phyloP scores from a whole-genome alignment of 2,888 invertebrate genomes.

The Drosophila percnosoma region DNA sequence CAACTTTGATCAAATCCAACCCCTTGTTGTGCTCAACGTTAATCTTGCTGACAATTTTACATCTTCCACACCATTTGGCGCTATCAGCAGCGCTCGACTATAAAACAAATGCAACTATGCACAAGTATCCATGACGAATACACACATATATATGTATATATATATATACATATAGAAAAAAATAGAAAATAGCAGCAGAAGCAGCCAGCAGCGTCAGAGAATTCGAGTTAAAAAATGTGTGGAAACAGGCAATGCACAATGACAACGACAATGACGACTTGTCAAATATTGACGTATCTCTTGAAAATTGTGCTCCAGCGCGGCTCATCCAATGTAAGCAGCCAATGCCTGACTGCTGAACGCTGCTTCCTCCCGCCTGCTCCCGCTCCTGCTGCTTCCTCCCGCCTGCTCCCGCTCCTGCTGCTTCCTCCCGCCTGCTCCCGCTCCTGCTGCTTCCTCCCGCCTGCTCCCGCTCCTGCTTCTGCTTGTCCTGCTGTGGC shows the following conservation, averaged over 20 bases:
- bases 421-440: not conserved
- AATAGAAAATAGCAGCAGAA: slow-evolving; percentile 5
- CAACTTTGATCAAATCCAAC: slow-evolving; percentile 6
- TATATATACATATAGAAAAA: slow-evolving; percentile 4
- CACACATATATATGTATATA: not conserved
- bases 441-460: not conserved
- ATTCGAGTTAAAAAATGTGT: slow-evolving; percentile 31
- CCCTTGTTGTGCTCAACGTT: slow-evolving; percentile 35
- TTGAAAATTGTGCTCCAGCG: slow-evolving; percentile 82
- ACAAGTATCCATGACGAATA: slow-evolving; percentile 50
- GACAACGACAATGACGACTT: slow-evolving; percentile 79
- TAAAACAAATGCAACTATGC: slow-evolving; percentile 68
- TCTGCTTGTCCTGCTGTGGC: slow-evolving; percentile 36
- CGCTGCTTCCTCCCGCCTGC: not conserved
- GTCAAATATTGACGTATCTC: slow-evolving; percentile 82
- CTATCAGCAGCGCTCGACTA: slow-evolving; percentile 37
- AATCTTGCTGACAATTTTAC: slow-evolving; percentile 31
- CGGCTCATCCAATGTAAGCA: slow-evolving; percentile 80
- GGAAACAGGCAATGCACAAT: slow-evolving; percentile 55
- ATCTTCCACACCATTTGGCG: slow-evolving; percentile 59
- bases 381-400: not conserved
- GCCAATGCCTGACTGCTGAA: slow-evolving; percentile 57
- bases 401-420: no score
- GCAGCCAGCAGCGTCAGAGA: slow-evolving; percentile 1
- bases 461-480: not conserved